These are phyloP conservation scores for Dryobotodes eremita DNA, from an alignment of 2,888 invertebrate genomes.

Conservation along the genomic window DNA sequence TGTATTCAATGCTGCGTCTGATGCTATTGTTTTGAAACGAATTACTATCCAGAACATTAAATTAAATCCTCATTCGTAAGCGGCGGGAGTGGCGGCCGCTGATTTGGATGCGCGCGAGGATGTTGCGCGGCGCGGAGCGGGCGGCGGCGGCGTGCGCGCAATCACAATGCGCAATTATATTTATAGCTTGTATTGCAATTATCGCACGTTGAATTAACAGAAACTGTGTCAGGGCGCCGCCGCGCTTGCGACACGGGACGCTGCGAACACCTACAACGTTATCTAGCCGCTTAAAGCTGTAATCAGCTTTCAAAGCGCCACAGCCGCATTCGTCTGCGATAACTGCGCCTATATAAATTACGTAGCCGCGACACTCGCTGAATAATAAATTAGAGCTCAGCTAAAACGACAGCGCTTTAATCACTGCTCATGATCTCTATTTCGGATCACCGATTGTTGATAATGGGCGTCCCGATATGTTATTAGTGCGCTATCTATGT, in stretches of 20 bases:
- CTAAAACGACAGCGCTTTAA: slow-evolving; percentile 68
- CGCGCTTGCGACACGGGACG: slow-evolving; percentile 54
- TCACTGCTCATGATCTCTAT: slow-evolving; percentile 70
- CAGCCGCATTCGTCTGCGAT: slow-evolving; percentile 72
- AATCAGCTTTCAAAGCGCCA: slow-evolving; percentile 72
- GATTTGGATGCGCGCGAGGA: slow-evolving; percentile 86
- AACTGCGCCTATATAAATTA: slow-evolving; percentile 73
- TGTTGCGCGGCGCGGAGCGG: slow-evolving; percentile 75
- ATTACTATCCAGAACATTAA: slow-evolving; percentile 80
- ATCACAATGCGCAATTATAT: slow-evolving; percentile 87
- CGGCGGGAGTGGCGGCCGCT: slow-evolving; percentile 78
- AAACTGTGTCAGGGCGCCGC: slow-evolving; percentile 81
- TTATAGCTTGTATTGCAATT: slow-evolving; percentile 82
- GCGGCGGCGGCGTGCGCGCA: slow-evolving; percentile 73
- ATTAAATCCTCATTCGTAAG: slow-evolving; percentile 86
- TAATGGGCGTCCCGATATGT: slow-evolving; percentile 66
- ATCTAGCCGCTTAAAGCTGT: slow-evolving; percentile 68
- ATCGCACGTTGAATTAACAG: slow-evolving; percentile 80
- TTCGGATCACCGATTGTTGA: slow-evolving; percentile 69
- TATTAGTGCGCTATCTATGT: slow-evolving; percentile 67
- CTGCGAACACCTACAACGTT: slow-evolving; percentile 65
- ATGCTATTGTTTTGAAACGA: slow-evolving; percentile 79
- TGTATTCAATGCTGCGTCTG: slow-evolving; percentile 67
- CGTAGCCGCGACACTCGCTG: slow-evolving; percentile 70
- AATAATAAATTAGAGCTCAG: slow-evolving; percentile 73